phyloP scores from a whole-genome alignment of 2,113 vertebrate genomes.

The Ia io region DNA sequence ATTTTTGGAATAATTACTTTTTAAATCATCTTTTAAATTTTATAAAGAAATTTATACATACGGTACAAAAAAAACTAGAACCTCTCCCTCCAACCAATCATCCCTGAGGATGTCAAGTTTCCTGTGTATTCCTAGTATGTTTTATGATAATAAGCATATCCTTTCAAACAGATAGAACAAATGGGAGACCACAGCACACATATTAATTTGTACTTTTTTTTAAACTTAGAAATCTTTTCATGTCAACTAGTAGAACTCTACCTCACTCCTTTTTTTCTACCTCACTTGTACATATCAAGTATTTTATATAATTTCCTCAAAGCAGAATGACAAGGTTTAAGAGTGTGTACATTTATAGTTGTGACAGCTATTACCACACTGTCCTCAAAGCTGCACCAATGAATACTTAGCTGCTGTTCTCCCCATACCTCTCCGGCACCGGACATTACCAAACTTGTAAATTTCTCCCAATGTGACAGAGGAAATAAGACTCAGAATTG shows the following conservation, averaged over 20 bases:
- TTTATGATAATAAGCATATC: background rate
- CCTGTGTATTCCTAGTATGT: background rate
- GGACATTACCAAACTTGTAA: background rate
- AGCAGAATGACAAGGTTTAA: background rate
- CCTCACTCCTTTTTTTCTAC: background rate
- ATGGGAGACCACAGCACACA: background rate
- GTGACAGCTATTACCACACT: background rate
- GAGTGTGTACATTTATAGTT: background rate
- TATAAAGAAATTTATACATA: background rate
- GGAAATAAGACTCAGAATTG: background rate
- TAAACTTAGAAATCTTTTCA: background rate
- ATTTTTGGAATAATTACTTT: background rate
- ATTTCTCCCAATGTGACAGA: background rate
- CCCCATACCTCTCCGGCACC: background rate
- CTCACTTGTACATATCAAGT: background rate
- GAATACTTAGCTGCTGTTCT: background rate
- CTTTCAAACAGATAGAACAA: slow-evolving; percentile 29
- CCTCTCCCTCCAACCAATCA: background rate
- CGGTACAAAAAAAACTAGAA: background rate
- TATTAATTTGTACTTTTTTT: background rate
- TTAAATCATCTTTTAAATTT: background rate
- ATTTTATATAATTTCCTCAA: background rate
- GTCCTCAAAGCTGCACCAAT: background rate
- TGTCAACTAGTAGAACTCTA: background rate
- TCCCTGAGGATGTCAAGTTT: background rate